A percentile compares a stretch with the other conserved stretches of the same genome.
Conservation (phyloP, 2,888 invertebrate genomes). For the Serripes groenlandicus region DNA sequence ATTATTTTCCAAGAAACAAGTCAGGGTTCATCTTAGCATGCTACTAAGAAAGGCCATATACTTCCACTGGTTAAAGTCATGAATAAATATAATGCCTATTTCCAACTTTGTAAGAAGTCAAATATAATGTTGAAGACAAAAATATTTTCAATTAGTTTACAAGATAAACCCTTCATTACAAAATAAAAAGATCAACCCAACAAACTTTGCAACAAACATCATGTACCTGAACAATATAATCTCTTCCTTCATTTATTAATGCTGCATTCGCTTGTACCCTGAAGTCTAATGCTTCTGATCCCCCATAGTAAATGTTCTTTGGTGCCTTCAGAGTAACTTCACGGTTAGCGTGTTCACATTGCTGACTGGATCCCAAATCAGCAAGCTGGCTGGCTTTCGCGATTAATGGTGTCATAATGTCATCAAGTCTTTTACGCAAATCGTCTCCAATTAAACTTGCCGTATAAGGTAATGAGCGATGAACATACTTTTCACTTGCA, state of each 20-base stretch:
- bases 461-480: slow-evolving; percentile 10
- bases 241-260: neutral
- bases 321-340: neutral
- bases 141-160: too few relatives aligned
- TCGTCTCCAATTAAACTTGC: neutral
- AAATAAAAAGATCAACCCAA: too few relatives aligned
- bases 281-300: neutral
- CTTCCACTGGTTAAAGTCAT: too few relatives aligned
- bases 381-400: neutral
- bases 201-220: too few relatives aligned
- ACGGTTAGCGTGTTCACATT: slow-evolving; percentile 8
- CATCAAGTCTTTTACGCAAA: neutral
- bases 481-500: neutral
- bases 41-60: too few relatives aligned
- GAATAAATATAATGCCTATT: too few relatives aligned
- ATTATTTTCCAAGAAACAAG: too few relatives aligned
- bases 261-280: neutral
- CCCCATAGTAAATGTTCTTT: slow-evolving; percentile 1
- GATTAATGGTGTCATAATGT: neutral
- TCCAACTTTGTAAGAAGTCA: too few relatives aligned
- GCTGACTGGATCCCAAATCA: slow-evolving; percentile 2
- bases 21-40: too few relatives aligned
- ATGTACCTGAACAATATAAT: neutral
- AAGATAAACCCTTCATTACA: too few relatives aligned
- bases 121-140: too few relatives aligned